These are phyloP conservation scores for Dynastes hyllus DNA, from an alignment of 2,888 invertebrate genomes.

Conservation along the genomic window DNA sequence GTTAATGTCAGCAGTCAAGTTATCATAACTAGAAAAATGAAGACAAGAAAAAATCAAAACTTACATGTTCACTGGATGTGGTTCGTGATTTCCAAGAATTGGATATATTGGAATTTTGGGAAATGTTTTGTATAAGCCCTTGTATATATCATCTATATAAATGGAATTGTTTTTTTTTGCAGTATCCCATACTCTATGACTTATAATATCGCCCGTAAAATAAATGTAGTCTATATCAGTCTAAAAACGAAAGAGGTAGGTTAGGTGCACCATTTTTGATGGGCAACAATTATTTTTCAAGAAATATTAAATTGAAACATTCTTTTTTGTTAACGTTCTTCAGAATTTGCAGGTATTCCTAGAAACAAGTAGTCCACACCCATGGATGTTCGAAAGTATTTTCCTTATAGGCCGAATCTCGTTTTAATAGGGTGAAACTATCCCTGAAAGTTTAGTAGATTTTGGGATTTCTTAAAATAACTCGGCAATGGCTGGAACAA, in stretches of 20 bases:
- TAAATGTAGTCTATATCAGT: constrained; percentile 76
- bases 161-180: constrained; percentile 77
- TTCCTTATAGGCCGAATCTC: no score
- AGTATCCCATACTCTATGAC: constrained; percentile 93
- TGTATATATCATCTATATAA: constrained; percentile 71
- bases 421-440: no score
- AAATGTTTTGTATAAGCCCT: constrained; percentile 30
- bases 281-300: no score
- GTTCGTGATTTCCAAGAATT: constrained; percentile 81
- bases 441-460: no score
- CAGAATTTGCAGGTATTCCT: no score
- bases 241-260: constrained; percentile 20
- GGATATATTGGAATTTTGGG: constrained; percentile 72
- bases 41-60: constrained; percentile 61
- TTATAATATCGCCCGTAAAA: constrained; percentile 90
- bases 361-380: no score
- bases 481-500: no score
- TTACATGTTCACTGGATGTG: constrained; percentile 87
- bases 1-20: background rate
- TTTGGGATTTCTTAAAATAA: no score
- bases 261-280: no score
- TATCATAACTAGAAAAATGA: background rate
- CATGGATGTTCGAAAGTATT: no score
- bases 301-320: no score
- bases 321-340: no score